Base-by-base conservation (phyloP, 2,113 vertebrate species). In the Dipodomys ordii region DNA sequence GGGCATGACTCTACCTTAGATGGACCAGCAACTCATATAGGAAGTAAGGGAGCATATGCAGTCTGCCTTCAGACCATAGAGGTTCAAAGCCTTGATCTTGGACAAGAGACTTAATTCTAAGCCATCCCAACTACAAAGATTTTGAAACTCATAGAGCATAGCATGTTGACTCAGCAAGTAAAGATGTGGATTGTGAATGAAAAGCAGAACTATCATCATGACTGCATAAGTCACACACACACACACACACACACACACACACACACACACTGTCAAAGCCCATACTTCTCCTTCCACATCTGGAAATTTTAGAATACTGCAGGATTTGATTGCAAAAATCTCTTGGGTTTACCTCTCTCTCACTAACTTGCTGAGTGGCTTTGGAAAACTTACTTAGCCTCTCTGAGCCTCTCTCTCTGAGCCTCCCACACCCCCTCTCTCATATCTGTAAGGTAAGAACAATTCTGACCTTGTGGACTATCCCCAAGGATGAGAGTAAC, bases 331-430 rank as follows among this genome's bases (percentile, higher is more conserved):
- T 3, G 67, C n/a, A 64, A 57, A 80, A 89, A 68, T 25, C 62
- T 65, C 30, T 46, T 28, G 28, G 4, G 46, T 83, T 49, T 27
- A 77, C 1, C 65, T 62, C 60, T 80, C 65, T 62, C 60, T 80
- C 65, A 16, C 7, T 67, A 7, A 39, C 83, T 93, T 76, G 16
- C 76, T 49, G 11, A 90, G 74, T 78, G 13, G 13, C 25, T 65
- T 57, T 72, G 13, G 44, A 10, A 20, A 64, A 60, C 53, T 5
- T n/a, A 62, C 19, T 57, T 27, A 86, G 78, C 23, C 67, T 64
- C 49, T 84, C 60, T 32, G 82, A 90, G 62, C 71, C 86, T 94
- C 68, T n/a, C 60, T 68, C 46, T 84, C 60, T 46, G 82, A 90
- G 62, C 67, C 83, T 93, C 72, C 49, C 2, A 1, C 49, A 11